A percentile compares a stretch with the other conserved stretches of the same genome.
Conservation (phyloP, 1,140 invertebrate species). For the Holcopasites calliopsidis region DNA sequence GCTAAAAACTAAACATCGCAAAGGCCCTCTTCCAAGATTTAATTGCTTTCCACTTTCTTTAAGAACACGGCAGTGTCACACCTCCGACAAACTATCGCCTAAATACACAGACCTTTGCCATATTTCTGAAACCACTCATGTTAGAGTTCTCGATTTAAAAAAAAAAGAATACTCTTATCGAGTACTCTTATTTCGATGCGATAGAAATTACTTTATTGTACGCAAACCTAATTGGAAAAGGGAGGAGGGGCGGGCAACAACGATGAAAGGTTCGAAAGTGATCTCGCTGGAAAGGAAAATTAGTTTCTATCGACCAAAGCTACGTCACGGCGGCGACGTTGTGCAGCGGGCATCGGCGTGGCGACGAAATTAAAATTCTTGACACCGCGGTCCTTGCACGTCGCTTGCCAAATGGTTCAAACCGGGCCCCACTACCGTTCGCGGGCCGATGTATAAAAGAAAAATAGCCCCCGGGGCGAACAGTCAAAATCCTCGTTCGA, state of each 20-base stretch:
- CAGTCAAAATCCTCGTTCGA: constrained; percentile 69
- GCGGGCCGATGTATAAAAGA: constrained; percentile 74
- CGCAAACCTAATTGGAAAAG: too few species aligned
- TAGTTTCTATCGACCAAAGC: constrained; percentile 43
- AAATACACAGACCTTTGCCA: neutral
- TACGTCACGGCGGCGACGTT: constrained; percentile 13
- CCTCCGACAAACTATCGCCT: neutral
- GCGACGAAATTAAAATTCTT: constrained; percentile 75
- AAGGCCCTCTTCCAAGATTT: neutral
- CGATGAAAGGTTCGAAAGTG: constrained; percentile 65
- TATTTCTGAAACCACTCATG: neutral
- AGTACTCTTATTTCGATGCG: too few species aligned
- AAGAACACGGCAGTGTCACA: neutral
- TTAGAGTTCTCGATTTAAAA: too few species aligned
- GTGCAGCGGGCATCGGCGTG: neutral
- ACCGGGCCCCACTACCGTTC: constrained; percentile 66
- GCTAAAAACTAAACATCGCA: too few species aligned
- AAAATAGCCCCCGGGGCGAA: constrained; percentile 66
- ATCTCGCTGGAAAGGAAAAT: constrained; percentile 75
- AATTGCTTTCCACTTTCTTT: neutral
- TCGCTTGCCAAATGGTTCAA: constrained; percentile 78
- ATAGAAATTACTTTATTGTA: too few species aligned
- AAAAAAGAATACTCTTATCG: too few species aligned
- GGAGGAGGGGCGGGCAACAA: too few species aligned
- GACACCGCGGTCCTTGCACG: constrained; percentile 63